Base-by-base conservation (phyloP, 64 coral and sea anemone genomes). In the Pocillopora damicornis region DNA sequence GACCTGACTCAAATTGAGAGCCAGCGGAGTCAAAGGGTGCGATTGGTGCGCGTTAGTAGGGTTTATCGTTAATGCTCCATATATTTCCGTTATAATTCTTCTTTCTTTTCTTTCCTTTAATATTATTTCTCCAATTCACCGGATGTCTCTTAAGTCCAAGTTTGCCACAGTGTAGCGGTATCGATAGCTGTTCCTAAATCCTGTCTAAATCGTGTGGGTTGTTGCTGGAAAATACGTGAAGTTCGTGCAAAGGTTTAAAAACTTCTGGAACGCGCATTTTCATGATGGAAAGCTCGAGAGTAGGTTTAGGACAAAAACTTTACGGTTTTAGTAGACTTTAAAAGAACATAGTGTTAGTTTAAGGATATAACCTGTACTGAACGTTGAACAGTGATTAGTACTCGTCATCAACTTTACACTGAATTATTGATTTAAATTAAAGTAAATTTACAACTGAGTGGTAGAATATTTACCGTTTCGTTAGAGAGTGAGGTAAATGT, bases 171-270 rank as follows among this genome's bases (percentile, higher is more conserved):
- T 16, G 5, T 77, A 1, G 15, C 23, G 4, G 35, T 42, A 9
- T 77, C 42, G 5, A 15, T 77, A 56, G 9, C 56, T 56, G 10
- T 77, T 18, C 57, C 2, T 58, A 77, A 57, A 56, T 56, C 37
- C 18, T 77, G 34, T 8, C 20, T 77, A 57, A 77, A 77, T 20
- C 75, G 13, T 7, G 11, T 76, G 22, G 77, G 59, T 9, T 60
- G 25, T 79, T 79, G 77, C n/a, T 79, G 56, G 57, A 79, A 79
- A 34, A 60, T 79, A 23, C 23, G 56, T 22, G 56, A 79, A 58
- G 56, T 79, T 5, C 77, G 77, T 4, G 77, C 59, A 60, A n/a
- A 22, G 0, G 51, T 60, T 4, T 22, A 26, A 0, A 13, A 79
- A 12, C 2, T 34, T 60, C 26, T 79, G 8, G 60, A 59, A 15